Conservation (phyloP, 2,888 invertebrate species). For the Cyclophora punctaria region DNA sequence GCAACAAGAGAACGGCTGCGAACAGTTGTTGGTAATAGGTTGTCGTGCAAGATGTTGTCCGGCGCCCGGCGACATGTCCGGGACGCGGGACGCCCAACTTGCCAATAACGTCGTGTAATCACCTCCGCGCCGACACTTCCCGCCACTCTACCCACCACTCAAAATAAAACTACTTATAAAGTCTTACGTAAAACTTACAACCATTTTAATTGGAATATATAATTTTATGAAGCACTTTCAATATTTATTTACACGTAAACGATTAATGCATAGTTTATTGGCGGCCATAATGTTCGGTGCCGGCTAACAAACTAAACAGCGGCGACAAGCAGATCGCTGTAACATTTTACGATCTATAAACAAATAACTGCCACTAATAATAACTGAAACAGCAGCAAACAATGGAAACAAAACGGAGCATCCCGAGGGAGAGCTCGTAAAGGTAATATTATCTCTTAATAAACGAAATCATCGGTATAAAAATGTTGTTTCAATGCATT, state of each 20-base stretch:
- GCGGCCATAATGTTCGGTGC: conserved; percentile 52
- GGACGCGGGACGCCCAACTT: conserved; percentile 46
- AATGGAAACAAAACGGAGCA: conserved; percentile 62
- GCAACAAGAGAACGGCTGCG: conserved; percentile 38
- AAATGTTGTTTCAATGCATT: conserved; percentile 59
- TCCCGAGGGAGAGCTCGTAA: conserved; percentile 58
- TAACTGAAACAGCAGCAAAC: conserved; percentile 71
- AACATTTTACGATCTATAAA: conserved; percentile 70
- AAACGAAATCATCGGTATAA: conserved; percentile 60
- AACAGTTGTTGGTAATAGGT: conserved; percentile 67
- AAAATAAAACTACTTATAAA: too few relatives aligned
- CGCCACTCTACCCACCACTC: background rate
- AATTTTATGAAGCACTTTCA: conserved; percentile 40
- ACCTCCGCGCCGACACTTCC: conserved; percentile 26
- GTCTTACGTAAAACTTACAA: too few relatives aligned
- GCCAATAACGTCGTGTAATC: conserved; percentile 66
- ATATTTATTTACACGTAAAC: conserved; percentile 51
- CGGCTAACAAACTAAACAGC: conserved; percentile 62
- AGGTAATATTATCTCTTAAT: conserved; percentile 73
- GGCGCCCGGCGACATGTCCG: conserved; percentile 25
- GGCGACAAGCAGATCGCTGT: conserved; percentile 65
- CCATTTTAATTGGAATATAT: conserved; percentile 7
- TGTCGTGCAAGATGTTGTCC: conserved; percentile 67
- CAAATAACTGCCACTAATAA: conserved; percentile 71
- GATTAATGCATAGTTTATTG: conserved; percentile 65